Evolutionary conservation across 2,797 vertebrate genomes (phyloP).

Genomic region (Microctenopoma stevenorrisi): DNA sequence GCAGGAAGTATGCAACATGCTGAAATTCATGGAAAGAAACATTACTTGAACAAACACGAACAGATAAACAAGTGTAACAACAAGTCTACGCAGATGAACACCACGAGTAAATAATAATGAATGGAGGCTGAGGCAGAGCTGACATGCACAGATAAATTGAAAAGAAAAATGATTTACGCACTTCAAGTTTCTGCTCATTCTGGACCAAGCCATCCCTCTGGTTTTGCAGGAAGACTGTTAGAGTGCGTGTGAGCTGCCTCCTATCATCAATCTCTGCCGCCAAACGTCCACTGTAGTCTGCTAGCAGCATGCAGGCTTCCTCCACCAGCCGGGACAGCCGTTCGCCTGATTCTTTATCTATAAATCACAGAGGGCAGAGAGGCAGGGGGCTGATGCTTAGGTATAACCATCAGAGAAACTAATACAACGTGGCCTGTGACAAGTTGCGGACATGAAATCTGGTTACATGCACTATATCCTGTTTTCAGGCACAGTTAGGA

Average conservation of each 20-base stretch:
- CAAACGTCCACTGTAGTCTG: slow-evolving; percentile 98
- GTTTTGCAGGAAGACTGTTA: slow-evolving; percentile 94
- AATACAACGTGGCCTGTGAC: too few relatives aligned
- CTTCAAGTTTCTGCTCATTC: slow-evolving; percentile 99
- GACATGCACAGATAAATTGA: slow-evolving; percentile 11
- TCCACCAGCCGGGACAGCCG: slow-evolving; percentile 96
- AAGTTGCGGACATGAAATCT: too few relatives aligned
- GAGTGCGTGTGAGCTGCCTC: slow-evolving; percentile 94
- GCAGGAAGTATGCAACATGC: slow-evolving; percentile 18
- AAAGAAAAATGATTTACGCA: slow-evolving; percentile 85
- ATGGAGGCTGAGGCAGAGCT: slow-evolving; percentile 18
- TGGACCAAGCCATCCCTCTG: slow-evolving; percentile 96
- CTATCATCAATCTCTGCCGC: slow-evolving; percentile 98
- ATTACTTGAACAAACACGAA: slow-evolving; percentile 2
- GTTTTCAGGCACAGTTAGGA: too few relatives aligned
- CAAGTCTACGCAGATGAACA: slow-evolving; percentile 12
- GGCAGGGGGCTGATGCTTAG: slow-evolving; percentile 20
- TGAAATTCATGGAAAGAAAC: slow-evolving; percentile 34
- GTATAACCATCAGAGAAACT: background rate
- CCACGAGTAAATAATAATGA: background rate
- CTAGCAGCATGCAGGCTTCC: slow-evolving; percentile 98
- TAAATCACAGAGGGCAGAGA: slow-evolving; percentile 61
- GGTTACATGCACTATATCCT: too few relatives aligned
- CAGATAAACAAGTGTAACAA: background rate
- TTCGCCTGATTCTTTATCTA: slow-evolving; percentile 98